A percentile compares a stretch with the other conserved stretches of the same genome.
phyloP scores from a whole-genome alignment of 2,797 vertebrate species.

The Bradypodion pumilum region DNA sequence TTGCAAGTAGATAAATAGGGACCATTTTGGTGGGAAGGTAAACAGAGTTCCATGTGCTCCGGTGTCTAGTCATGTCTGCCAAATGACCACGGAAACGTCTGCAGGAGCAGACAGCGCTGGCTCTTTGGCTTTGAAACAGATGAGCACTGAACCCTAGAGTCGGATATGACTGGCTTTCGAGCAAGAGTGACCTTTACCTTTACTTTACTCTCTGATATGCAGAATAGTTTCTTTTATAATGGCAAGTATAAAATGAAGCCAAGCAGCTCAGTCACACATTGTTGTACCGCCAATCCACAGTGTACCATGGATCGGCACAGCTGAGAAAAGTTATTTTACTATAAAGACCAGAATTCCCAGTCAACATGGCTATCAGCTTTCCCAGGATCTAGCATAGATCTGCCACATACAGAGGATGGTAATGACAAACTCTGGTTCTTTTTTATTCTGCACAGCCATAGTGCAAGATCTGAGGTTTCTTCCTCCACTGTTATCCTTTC shows the following conservation, averaged over 20 bases:
- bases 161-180: no score
- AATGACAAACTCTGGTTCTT: background rate
- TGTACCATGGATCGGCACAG: background rate
- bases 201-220: no score
- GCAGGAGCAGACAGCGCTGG: no score
- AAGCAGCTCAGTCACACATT: background rate
- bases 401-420: no score
- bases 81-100: no score
- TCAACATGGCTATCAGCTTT: background rate
- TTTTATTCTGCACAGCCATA: background rate
- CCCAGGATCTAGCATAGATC: background rate
- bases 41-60: no score
- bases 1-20: no score
- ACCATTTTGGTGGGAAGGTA: no score
- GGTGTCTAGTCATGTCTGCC: no score
- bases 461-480: background rate
- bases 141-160: no score
- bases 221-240: background rate
- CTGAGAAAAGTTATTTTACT: background rate
- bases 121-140: no score
- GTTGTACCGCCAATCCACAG: background rate
- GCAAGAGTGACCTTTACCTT: no score
- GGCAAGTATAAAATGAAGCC: background rate
- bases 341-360: background rate
- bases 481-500: background rate